Evolutionary conservation across 1,140 invertebrate genomes (phyloP).

Genomic region (Batillaria attramentaria): DNA sequence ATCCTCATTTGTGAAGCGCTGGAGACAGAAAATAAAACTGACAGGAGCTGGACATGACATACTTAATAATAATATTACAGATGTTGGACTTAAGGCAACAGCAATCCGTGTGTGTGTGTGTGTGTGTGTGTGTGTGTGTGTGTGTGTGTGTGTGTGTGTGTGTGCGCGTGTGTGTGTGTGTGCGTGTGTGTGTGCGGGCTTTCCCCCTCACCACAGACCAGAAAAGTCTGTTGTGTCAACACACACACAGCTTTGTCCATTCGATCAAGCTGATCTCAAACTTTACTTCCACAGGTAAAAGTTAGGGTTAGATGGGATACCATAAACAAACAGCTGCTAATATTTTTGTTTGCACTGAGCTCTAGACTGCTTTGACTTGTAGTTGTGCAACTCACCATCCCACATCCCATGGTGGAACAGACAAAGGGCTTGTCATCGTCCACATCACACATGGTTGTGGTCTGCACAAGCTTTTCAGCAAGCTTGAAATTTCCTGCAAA

Average conservation of each 20-base stretch:
- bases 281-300: no score
- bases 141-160: background rate
- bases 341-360: no score
- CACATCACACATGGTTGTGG: conserved; percentile 46
- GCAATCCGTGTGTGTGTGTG: background rate
- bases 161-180: conserved; percentile 1
- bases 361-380: background rate
- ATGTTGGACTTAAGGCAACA: no score
- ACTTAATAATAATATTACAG: no score
- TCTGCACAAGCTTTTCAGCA: no score
- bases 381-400: conserved; percentile 74
- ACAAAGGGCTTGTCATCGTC: conserved; percentile 81
- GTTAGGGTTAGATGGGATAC: no score
- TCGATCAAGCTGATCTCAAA: no score
- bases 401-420: conserved; percentile 78
- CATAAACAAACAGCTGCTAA: no score
- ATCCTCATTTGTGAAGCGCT: conserved; percentile 85
- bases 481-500: no score
- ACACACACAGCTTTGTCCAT: no score
- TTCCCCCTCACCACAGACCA: background rate
- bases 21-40: conserved; percentile 58
- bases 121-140: background rate
- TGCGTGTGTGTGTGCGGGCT: conserved; percentile 1
- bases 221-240: background rate
- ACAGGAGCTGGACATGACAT: no score